Evolutionary conservation across 2,888 invertebrate species (phyloP).

Genomic region (Lasius fuliginosus): DNA sequence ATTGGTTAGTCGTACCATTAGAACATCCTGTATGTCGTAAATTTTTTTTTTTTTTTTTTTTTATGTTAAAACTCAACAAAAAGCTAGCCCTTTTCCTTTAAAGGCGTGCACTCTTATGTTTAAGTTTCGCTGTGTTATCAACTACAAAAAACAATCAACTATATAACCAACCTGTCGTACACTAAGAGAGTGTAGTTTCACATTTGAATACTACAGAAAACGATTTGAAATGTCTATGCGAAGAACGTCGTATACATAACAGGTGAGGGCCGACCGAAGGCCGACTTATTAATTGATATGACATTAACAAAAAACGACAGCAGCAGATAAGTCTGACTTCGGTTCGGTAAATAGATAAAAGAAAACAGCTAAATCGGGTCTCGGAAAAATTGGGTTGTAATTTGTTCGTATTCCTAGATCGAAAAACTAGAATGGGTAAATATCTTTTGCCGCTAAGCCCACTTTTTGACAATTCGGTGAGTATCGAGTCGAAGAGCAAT

Average conservation of each 20-base stretch:
- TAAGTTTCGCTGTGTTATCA: slow-evolving; percentile 78
- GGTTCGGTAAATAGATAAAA: slow-evolving; percentile 68
- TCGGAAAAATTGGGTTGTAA: slow-evolving; percentile 52
- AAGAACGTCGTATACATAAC: slow-evolving; percentile 62
- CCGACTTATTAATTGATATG: slow-evolving; percentile 71
- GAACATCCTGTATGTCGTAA: not conserved
- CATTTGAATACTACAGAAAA: slow-evolving; percentile 68
- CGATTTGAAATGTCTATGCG: slow-evolving; percentile 62
- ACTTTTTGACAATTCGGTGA: slow-evolving; percentile 36
- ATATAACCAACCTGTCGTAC: slow-evolving; percentile 76
- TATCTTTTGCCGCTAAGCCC: slow-evolving; percentile 28
- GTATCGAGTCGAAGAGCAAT: slow-evolving; percentile 20
- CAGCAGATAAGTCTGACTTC: slow-evolving; percentile 75
- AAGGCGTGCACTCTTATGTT: slow-evolving; percentile 82
- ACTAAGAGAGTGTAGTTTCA: slow-evolving; percentile 62
- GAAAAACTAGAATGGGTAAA: slow-evolving; percentile 42
- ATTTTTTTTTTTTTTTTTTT: not conserved
- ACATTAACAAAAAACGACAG: slow-evolving; percentile 51
- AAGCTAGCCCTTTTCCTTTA: slow-evolving; percentile 59
- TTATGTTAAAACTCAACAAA: slow-evolving; percentile 31
- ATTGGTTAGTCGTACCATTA: not conserved
- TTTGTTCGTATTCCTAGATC: slow-evolving; percentile 47
- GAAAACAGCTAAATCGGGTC: slow-evolving; percentile 72
- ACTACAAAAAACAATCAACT: slow-evolving; percentile 78
- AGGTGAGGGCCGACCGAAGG: slow-evolving; percentile 74